phyloP scores from a whole-genome alignment of 2,888 invertebrate species.

The Zele albiditarsus region DNA sequence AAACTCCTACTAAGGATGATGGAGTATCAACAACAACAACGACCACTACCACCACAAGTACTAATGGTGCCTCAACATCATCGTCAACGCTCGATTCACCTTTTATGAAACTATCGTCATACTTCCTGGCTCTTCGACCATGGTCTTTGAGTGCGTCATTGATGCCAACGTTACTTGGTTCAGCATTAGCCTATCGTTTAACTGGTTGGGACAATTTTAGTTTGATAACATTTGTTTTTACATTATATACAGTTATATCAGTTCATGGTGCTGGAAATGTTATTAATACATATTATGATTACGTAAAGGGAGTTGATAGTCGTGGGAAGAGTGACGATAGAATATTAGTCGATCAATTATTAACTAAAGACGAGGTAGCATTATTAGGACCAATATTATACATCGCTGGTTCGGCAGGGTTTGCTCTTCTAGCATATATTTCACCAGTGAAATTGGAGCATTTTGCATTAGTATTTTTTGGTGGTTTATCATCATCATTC shows the following conservation, averaged over 20 bases:
- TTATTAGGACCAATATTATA: slow-evolving; percentile 92
- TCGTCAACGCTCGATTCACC: slow-evolving; percentile 71
- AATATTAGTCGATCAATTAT: slow-evolving; percentile 93
- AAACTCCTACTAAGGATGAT: slow-evolving; percentile 45
- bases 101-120: slow-evolving; percentile 90
- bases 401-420: slow-evolving; percentile 88
- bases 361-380: slow-evolving; percentile 87
- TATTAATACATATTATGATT: slow-evolving; percentile 97
- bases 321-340: slow-evolving; percentile 91
- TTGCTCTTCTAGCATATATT: slow-evolving; percentile 82
- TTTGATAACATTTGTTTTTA: slow-evolving; percentile 85
- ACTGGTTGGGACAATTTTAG: slow-evolving; percentile 85
- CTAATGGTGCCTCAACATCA: slow-evolving; percentile 49
- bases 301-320: slow-evolving; percentile 93
- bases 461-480: slow-evolving; percentile 94
- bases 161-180: slow-evolving; percentile 92
- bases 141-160: slow-evolving; percentile 96
- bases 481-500: slow-evolving; percentile 95
- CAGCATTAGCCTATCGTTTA: slow-evolving; percentile 89
- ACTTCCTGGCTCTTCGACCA: slow-evolving; percentile 90
- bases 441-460: slow-evolving; percentile 97
- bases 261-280: slow-evolving; percentile 98
- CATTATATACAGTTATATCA: slow-evolving; percentile 89
- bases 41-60: slow-evolving; percentile 45
- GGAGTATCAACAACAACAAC: slow-evolving; percentile 37